Evolutionary conservation across 2,113 vertebrate species (phyloP).

Genomic region (Anas platyrhynchos): DNA sequence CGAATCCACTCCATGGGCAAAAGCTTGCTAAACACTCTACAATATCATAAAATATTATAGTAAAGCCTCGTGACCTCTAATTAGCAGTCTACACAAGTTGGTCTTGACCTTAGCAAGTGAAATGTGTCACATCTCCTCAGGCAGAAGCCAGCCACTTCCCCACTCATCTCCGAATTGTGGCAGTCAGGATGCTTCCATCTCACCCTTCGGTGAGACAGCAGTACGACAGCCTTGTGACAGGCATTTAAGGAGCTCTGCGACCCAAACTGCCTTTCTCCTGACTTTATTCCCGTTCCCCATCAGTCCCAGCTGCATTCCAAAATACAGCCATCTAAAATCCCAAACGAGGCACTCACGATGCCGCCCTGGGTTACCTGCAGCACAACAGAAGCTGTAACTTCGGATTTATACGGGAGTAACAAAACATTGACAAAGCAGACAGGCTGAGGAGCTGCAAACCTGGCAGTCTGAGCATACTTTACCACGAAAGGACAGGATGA

Average conservation of each 20-base stretch:
- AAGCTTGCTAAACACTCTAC: neutral
- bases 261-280: neutral
- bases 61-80: neutral
- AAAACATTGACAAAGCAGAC: rapidly evolving
- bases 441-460: neutral
- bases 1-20: neutral
- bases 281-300: neutral
- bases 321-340: neutral
- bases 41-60: neutral
- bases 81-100: neutral
- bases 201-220: neutral
- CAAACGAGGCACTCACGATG: neutral
- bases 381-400: neutral
- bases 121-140: neutral
- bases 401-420: neutral
- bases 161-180: neutral
- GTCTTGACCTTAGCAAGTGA: neutral
- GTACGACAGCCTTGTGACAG: neutral
- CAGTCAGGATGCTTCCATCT: neutral
- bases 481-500: neutral
- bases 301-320: neutral
- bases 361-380: neutral
- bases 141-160: neutral
- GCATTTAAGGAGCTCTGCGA: neutral
- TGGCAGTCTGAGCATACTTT: rapidly evolving